Evolutionary conservation across 2,113 vertebrate genomes (phyloP), one percentile per base, ranked within the genome.

Genomic region (Crocuta crocuta): DNA sequence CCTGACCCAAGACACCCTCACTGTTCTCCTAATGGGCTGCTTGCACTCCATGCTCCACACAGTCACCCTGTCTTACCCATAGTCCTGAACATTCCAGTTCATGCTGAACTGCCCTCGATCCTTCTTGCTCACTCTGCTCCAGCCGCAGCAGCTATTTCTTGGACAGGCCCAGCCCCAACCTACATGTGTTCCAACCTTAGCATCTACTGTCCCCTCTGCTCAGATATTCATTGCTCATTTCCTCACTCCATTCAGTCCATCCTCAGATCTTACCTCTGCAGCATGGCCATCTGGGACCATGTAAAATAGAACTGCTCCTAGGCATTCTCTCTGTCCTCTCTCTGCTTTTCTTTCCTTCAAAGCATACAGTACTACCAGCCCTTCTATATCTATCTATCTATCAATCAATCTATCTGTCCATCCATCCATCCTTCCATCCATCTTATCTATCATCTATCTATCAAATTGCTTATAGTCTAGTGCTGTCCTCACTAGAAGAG

Each of bases 71-170:
- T 6, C 70, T 86, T 33, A 11, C 5, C 13, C 16, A 17, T 23
- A 1, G 28, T 24, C 7, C 71, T 23, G 7, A 21, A 10, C 19
- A 10, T 13, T 53, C n/a, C 66, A 55, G 7, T n/a, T 24, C 2
- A 8, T 0, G 3, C 71, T 23, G 55, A 28, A 15, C n/a, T 28
- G 1, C 1, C 4, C 3, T 11, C 12, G 17, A 3, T 24, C 31
- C 45, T 16, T 58, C 61, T 16, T 8, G 33, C 24, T 71, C 21
- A 19, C 21, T 55, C 70, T 23, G 23, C 33, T 39, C 35, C 17
- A 71, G 13, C 39, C 58, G 7, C 16, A 28, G 13, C 21, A 79
- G 39, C 70, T 31, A 23, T 39, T 28, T 76, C 70, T 31, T 11
- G 28, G 13, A 28, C 7, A 80, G 55, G 58, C 7, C 86, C 35